Evolutionary conservation across 2,888 invertebrate genomes (phyloP).

Genomic region (Gandaritis pyraliata): DNA sequence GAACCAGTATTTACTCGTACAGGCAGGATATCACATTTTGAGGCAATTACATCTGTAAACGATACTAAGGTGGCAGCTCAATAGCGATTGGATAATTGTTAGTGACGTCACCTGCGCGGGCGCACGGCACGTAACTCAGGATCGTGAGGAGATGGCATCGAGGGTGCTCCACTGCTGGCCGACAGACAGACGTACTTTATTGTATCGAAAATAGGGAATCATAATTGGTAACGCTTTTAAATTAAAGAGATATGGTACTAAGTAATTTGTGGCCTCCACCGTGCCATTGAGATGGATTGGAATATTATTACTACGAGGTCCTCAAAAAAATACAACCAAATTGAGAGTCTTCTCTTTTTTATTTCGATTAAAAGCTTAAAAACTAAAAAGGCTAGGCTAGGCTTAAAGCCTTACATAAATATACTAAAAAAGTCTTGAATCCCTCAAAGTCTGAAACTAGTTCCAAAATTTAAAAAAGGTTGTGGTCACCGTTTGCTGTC

Average conservation of each 20-base stretch:
- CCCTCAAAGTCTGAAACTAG: too few species aligned
- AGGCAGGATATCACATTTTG: slow-evolving; percentile 4
- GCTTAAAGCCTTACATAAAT: too few species aligned
- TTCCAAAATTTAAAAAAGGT: too few species aligned
- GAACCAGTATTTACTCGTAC: too few species aligned
- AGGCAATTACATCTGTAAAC: slow-evolving; percentile 17
- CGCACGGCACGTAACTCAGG: slow-evolving; percentile 46
- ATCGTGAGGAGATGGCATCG: slow-evolving; percentile 43
- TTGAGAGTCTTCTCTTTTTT: too few species aligned
- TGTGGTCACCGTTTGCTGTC: too few species aligned
- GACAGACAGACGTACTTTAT: slow-evolving; percentile 21
- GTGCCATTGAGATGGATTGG: not conserved
- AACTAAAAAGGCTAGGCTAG: too few species aligned
- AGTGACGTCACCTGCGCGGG: slow-evolving; percentile 34
- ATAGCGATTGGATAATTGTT: slow-evolving; percentile 32
- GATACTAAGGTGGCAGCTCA: slow-evolving; percentile 17
- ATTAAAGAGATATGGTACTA: slow-evolving; percentile 19
- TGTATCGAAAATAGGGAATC: slow-evolving; percentile 25
- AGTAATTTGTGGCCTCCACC: slow-evolving; percentile 1
- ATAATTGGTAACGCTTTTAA: slow-evolving; percentile 35
- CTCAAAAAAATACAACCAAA: too few species aligned
- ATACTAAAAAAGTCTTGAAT: too few species aligned
- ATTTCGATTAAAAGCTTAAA: too few species aligned
- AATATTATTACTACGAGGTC: not conserved
- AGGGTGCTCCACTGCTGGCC: slow-evolving; percentile 19